Evolutionary conservation across 2,888 invertebrate genomes (phyloP), one percentile per base, ranked within the genome.

Genomic region (Taphrorychus bicolor): DNA sequence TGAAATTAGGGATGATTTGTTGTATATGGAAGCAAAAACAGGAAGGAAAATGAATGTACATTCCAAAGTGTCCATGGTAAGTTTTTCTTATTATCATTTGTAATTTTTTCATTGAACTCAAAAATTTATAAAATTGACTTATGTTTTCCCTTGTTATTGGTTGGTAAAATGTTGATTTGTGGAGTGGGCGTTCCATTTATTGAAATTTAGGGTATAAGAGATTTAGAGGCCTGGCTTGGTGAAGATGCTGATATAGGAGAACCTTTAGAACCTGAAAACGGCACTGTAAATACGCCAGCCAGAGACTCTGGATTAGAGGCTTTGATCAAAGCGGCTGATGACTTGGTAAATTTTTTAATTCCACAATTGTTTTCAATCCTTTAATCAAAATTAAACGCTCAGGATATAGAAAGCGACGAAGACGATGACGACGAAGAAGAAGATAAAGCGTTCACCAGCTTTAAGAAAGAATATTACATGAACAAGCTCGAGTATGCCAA

Each of bases 381-480:
- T 19, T 52, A 52, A 52, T 11, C 9, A 21, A 19, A 11, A 17
- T 49, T 60, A n/a, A n/a, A n/a, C n/a, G n/a, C n/a, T 40, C 61
- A 69, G 65, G 64, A 63, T 74, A 22, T 66, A 48, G 67, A 52
- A 51, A 70, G 67, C 49, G 72, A 59, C 41, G 9, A 62, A 16
- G 74, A 73, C 23, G 73, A 73, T 45, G 73, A 72, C 61, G 85
- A 84, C 74, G 73, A 73, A 2, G 86, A 85, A 48, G 80, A 83
- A 66, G 87, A 89, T 56, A 85, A 14, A 19, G 87, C 89, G 73
- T 79, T 79, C 69, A 71, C 69, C 56, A 95, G 95, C 82, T 98
- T 94, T 80, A 98, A 98, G 81, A 88, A 89, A 71, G 90, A 94
- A 79, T 98, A 98, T 83, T 98, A 98, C 79, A 91, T 90, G 84